Evolutionary conservation across 2,113 vertebrate species (phyloP).

Genomic region (Smithornis capensis): DNA sequence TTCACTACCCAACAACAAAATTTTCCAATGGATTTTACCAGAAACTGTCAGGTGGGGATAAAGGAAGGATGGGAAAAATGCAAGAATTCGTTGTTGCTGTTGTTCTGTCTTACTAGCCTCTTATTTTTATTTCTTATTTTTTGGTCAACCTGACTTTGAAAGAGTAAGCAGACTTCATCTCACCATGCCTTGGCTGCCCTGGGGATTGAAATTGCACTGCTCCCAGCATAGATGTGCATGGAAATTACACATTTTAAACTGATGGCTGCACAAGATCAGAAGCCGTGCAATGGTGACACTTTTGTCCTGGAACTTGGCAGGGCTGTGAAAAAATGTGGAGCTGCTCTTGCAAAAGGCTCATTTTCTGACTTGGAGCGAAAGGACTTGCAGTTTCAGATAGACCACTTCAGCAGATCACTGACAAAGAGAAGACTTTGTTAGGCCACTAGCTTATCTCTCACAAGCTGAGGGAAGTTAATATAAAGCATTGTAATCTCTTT

Average conservation of each 20-base stretch:
- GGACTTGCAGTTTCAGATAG: slow-evolving; percentile 3
- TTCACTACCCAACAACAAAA: neutral
- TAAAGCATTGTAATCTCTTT: slow-evolving; percentile 61
- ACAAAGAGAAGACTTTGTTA: slow-evolving; percentile 30
- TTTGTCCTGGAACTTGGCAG: slow-evolving; percentile 50
- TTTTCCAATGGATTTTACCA: neutral
- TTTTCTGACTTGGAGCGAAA: slow-evolving; percentile 45
- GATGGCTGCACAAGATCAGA: slow-evolving; percentile 65
- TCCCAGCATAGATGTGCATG: slow-evolving; percentile 64
- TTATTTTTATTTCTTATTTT: slow-evolving; percentile 12
- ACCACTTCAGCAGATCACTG: slow-evolving; percentile 38
- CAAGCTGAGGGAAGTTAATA: slow-evolving; percentile 52
- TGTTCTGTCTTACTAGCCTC: neutral
- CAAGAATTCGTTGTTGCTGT: neutral
- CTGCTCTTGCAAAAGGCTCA: slow-evolving; percentile 26
- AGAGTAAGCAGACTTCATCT: slow-evolving; percentile 61
- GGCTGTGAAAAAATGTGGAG: neutral
- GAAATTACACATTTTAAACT: slow-evolving; percentile 71
- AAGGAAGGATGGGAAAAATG: neutral
- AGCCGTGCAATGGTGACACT: slow-evolving; percentile 51
- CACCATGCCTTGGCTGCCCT: slow-evolving; percentile 60
- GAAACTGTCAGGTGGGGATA: neutral
- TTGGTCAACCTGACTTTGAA: slow-evolving; percentile 39
- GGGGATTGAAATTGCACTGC: slow-evolving; percentile 55
- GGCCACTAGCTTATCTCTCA: slow-evolving; percentile 22